These are phyloP conservation scores for Mesoligia furuncula DNA, from an alignment of 2,888 invertebrate genomes.

Conservation along the genomic window DNA sequence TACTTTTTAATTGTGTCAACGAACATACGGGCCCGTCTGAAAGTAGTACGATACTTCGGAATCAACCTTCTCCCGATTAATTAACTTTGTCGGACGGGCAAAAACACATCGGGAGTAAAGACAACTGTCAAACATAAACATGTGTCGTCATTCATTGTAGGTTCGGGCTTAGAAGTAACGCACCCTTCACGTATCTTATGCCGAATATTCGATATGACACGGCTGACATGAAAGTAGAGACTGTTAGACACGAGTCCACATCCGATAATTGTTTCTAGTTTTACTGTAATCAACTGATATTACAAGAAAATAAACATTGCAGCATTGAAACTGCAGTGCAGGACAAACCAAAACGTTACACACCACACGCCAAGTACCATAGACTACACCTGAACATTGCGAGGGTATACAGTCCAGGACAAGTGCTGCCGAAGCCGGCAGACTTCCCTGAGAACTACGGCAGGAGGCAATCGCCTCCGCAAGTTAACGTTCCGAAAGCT, in stretches of 20 bases:
- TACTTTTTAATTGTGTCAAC: no score
- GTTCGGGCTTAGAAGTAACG: no score
- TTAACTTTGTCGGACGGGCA: no score
- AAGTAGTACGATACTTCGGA: no score
- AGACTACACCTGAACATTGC: constrained; percentile 63
- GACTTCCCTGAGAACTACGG: background rate
- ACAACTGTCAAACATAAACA: background rate
- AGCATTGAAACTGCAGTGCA: constrained; percentile 23
- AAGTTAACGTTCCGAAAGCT: background rate
- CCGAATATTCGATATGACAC: background rate
- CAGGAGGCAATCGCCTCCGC: background rate
- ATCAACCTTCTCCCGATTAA: no score
- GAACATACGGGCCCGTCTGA: no score
- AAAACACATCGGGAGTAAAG: background rate
- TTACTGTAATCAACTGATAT: background rate
- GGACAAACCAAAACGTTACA: constrained; percentile 41
- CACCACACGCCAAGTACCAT: constrained; percentile 42
- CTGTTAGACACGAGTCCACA: no score
- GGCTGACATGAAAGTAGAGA: background rate
- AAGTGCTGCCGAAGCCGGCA: constrained; percentile 20
- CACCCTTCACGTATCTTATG: background rate
- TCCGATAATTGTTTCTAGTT: background rate
- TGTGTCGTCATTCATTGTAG: no score
- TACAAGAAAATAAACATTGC: constrained; percentile 29
- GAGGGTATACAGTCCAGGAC: constrained; percentile 56